These are phyloP conservation scores for Oryzias melastigma DNA, from an alignment of 2,113 vertebrate genomes.

Conservation along the genomic window DNA sequence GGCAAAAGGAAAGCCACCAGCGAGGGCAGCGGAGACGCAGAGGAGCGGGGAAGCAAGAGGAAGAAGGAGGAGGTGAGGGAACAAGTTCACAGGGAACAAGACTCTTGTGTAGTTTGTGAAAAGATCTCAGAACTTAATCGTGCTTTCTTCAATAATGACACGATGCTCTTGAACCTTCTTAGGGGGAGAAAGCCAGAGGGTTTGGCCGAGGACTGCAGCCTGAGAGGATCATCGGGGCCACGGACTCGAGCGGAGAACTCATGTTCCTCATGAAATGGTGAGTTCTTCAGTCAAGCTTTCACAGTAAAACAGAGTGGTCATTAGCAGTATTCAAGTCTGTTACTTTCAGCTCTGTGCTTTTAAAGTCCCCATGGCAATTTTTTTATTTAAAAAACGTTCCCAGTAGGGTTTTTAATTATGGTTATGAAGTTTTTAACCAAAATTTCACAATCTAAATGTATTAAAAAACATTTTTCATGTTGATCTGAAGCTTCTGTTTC, in stretches of 20 bases:
- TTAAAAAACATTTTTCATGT: no score
- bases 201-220: conserved; percentile 94
- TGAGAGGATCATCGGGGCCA: conserved; percentile 94
- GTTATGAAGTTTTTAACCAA: no score
- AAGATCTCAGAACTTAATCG: no score
- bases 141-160: no score
- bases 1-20: conserved; percentile 85
- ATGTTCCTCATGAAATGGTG: conserved; percentile 99
- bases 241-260: conserved; percentile 93
- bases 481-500: no score
- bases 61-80: conserved; percentile 92
- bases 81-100: no score
- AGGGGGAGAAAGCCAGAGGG: conserved; percentile 81
- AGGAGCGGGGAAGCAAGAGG: conserved; percentile 93
- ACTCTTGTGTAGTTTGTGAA: no score
- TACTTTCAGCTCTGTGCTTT: background rate
- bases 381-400: no score
- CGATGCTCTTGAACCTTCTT: background rate
- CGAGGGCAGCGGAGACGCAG: conserved; percentile 82
- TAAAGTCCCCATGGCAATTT: no score
- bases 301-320: background rate
- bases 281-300: conserved; percentile 10
- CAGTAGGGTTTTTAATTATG: no score
- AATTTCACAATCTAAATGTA: no score
- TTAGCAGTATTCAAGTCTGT: background rate